Evolutionary conservation across 1,140 invertebrate species (phyloP).

Genomic region (Calosoma granatense): DNA sequence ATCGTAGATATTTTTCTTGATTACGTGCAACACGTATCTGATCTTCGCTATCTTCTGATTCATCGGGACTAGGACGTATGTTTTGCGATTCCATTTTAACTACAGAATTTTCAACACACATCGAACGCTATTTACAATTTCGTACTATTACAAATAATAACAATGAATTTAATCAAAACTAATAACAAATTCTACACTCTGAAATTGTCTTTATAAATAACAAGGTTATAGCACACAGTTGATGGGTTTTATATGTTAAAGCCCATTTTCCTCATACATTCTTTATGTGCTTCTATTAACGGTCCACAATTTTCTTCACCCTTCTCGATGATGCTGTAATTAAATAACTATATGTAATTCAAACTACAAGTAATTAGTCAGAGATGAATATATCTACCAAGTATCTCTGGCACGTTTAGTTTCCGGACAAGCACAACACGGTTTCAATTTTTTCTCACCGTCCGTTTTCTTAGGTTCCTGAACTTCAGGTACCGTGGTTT

Average conservation of each 20-base stretch:
- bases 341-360: slow-evolving; percentile 15
- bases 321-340: slow-evolving; percentile 81
- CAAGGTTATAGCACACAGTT: too few species aligned
- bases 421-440: slow-evolving; percentile 97
- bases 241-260: slow-evolving; percentile 62
- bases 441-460: slow-evolving; percentile 62
- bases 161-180: neutral
- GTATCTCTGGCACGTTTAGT: slow-evolving; percentile 83
- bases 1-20: slow-evolving; percentile 23
- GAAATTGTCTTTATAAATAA: too few species aligned
- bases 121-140: neutral
- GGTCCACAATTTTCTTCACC: slow-evolving; percentile 86
- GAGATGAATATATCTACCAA: slow-evolving; percentile 54
- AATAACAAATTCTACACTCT: too few species aligned
- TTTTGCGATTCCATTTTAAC: neutral
- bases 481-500: neutral
- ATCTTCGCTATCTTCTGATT: too few species aligned
- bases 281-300: slow-evolving; percentile 91
- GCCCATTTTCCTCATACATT: slow-evolving; percentile 90
- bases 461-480: neutral
- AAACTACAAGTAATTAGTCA: slow-evolving; percentile 11
- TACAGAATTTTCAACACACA: neutral
- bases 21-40: too few species aligned
- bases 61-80: too few species aligned
- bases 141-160: neutral